Conservation (phyloP, 2,888 invertebrate species). For the Cacoxenus indagator region DNA sequence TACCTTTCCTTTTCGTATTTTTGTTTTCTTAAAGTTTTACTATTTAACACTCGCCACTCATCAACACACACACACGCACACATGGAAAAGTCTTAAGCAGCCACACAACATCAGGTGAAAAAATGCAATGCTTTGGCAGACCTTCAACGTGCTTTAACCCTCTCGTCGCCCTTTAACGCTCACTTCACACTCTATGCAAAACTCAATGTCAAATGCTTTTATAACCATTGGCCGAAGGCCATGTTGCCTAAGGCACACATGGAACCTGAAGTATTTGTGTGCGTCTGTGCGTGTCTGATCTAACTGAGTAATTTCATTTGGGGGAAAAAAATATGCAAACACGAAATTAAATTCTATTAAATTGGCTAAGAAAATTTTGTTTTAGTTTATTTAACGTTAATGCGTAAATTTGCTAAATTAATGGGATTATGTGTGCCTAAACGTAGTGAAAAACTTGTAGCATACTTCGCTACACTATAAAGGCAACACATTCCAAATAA, state of each 20-base stretch:
- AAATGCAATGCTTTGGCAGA: not conserved
- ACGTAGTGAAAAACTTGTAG: not conserved
- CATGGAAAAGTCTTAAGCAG: not conserved
- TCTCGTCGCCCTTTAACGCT: not conserved
- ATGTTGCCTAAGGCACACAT: not conserved
- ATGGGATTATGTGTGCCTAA: not conserved
- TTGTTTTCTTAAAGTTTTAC: too few relatives aligned
- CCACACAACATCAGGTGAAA: not conserved
- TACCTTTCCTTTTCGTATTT: too few relatives aligned
- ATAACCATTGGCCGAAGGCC: not conserved
- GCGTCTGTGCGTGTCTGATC: not conserved
- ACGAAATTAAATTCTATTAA: not conserved
- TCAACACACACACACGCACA: too few relatives aligned
- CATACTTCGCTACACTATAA: not conserved
- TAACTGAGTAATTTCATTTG: not conserved
- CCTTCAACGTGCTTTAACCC: not conserved
- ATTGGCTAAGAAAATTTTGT: not conserved
- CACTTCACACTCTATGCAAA: not conserved
- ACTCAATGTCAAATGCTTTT: constrained; percentile 9
- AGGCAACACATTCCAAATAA: not conserved
- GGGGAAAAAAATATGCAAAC: not conserved
- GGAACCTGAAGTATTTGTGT: not conserved
- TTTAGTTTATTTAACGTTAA: constrained; percentile 1
- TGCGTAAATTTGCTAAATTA: constrained; percentile 9
- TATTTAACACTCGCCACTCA: too few relatives aligned